Base-by-base conservation (phyloP, 2,113 vertebrate genomes). In the Alethe diademata region DNA sequence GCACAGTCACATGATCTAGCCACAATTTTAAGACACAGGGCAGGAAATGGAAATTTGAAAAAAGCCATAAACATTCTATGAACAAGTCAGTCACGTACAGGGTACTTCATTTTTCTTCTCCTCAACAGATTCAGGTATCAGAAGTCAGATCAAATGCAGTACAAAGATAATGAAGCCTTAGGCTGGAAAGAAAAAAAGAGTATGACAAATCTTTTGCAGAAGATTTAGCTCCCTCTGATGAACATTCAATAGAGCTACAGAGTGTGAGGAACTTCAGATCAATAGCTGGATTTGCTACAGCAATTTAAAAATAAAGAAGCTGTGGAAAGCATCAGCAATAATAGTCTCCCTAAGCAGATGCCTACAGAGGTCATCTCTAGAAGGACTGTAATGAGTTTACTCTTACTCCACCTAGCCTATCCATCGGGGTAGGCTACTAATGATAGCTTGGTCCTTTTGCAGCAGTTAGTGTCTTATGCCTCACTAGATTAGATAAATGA, bases 401-500 rank as follows among this genome's bases (percentile, higher is more conserved):
- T 74, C 71, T 38, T 62, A 86, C 38, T 86, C 76, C 61, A 91
- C 91, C 91, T 92, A 62, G 56, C 35, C n/a, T 88, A 73, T 58
- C 74, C 57, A 56, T 42, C 76, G 38, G 50, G 13, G 57, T 73
- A 78, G 42, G 47, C 51, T 62, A 67, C 84, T 94, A 94, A 88
- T 75, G 70, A 96, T 20, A 48, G 43, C 40, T 91, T 62, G 65
- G 85, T 86, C 65, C 87, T 89, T 86, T 66, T 76, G 23, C 79
- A 88, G 81, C 74, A 92, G 31, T 95, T 86, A 94, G 54, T 69
- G 73, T 94, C 87, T 86, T 86, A 92, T 84, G 89, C 92, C 92
- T 96, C 91, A 90, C 85, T 90, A 94, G 85, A 92, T 88, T 36
- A 95, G 93, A 97, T 82, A 89, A 96, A 97, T 95, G 82, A 92